A percentile compares a stretch with the other conserved stretches of the same genome.
These are phyloP conservation scores for Sander lucioperca DNA, from an alignment of 2,113 vertebrate genomes.

Conservation along the genomic window DNA sequence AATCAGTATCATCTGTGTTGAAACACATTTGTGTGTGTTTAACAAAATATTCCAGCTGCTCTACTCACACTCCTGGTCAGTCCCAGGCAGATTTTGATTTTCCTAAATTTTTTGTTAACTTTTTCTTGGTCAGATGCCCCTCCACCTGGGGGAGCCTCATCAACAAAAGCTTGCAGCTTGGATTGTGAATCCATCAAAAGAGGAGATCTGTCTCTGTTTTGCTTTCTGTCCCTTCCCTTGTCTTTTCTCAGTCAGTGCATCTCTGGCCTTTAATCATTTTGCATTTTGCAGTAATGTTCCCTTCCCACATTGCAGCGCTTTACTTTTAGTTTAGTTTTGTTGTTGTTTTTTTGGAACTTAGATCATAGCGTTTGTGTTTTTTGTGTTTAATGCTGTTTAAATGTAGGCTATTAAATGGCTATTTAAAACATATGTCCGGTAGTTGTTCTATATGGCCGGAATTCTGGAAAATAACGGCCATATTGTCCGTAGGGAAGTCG, in stretches of 20 bases:
- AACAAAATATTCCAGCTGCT: slow-evolving; percentile 12
- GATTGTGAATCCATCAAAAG: slow-evolving; percentile 11
- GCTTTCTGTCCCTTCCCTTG: slow-evolving; percentile 9
- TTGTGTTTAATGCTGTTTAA: no score
- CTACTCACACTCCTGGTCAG: background rate
- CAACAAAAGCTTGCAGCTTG: slow-evolving; percentile 28
- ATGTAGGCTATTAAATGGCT: no score
- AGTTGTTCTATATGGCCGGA: no score
- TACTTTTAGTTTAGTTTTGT: no score
- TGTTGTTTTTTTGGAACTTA: no score
- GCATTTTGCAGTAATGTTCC: no score
- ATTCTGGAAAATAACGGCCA: no score
- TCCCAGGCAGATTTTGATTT: slow-evolving; percentile 25
- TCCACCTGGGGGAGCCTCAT: slow-evolving; percentile 7
- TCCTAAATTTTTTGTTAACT: slow-evolving; percentile 10
- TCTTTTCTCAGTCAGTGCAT: slow-evolving; percentile 48
- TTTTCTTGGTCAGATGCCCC: slow-evolving; percentile 3
- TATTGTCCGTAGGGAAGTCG: no score
- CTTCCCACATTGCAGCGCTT: no score
- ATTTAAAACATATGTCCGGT: no score
- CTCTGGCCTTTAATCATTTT: slow-evolving; percentile 55
- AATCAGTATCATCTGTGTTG: slow-evolving; percentile 15
- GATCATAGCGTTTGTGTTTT: no score
- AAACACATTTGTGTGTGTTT: slow-evolving; percentile 11
- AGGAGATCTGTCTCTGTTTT: slow-evolving; percentile 15